phyloP scores from a whole-genome alignment of 2,888 invertebrate species.

The Drosophila austrosaltans region DNA sequence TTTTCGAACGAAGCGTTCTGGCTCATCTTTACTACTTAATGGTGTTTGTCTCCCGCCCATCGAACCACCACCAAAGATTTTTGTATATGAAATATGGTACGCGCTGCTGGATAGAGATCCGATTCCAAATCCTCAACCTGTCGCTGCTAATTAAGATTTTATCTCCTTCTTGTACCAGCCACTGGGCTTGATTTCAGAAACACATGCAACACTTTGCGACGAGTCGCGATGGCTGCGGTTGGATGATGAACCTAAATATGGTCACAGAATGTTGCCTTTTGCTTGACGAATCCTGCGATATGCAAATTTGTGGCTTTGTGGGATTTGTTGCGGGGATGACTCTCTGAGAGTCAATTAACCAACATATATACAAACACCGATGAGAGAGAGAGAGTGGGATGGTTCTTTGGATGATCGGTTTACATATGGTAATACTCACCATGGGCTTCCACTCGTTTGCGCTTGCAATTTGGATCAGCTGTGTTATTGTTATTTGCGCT shows the following conservation, averaged over 20 bases:
- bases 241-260: conserved; percentile 38
- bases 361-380: not conserved
- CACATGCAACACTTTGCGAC: conserved; percentile 15
- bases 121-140: conserved; percentile 17
- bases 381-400: not conserved
- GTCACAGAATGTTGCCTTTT: conserved; percentile 27
- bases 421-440: conserved; percentile 85
- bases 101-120: conserved; percentile 15
- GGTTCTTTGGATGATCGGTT: not conserved
- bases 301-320: conserved; percentile 16
- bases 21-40: conserved; percentile 46
- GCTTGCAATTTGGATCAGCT: conserved; percentile 88
- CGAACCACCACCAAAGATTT: not conserved
- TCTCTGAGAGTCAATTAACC: conserved; percentile 14
- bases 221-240: conserved; percentile 38
- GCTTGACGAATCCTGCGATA: conserved; percentile 12
- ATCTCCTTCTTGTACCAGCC: conserved; percentile 36
- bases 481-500: conserved; percentile 56
- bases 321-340: conserved; percentile 13
- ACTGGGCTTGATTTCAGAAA: conserved; percentile 32
- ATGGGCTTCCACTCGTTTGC: conserved; percentile 93
- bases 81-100: conserved; percentile 11
- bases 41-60: conserved; percentile 1
- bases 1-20: conserved; percentile 3
- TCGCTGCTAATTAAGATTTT: conserved; percentile 48